Evolutionary conservation across 2,113 vertebrate species (phyloP).

Genomic region (Dipodomys merriami): DNA sequence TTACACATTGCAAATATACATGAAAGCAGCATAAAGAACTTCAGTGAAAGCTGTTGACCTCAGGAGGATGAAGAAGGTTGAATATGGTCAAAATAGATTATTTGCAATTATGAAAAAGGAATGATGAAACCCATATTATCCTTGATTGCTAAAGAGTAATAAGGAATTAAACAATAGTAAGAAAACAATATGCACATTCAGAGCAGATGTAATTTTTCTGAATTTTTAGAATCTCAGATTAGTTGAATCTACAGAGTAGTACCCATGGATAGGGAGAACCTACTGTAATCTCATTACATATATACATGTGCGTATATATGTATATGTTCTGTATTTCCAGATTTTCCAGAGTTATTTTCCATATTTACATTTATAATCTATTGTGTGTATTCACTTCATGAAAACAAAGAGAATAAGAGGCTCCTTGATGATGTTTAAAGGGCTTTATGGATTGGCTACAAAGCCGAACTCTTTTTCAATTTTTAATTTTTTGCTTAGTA

Average conservation of each 20-base stretch:
- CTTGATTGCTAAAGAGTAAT: not conserved
- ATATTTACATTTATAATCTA: not conserved
- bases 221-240: not conserved
- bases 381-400: not conserved
- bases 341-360: not conserved
- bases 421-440: not conserved
- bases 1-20: too few species aligned
- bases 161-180: not conserved
- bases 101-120: too few species aligned
- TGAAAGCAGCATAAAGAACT: too few species aligned
- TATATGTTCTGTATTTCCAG: not conserved
- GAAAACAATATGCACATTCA: not conserved
- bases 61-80: too few species aligned
- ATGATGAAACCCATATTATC: not conserved
- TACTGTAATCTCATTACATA: not conserved
- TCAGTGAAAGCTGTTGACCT: too few species aligned
- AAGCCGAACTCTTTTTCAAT: not conserved
- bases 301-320: not conserved
- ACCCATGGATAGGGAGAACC: not conserved
- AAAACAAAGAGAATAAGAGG: conserved; percentile 14
- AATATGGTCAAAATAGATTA: too few species aligned
- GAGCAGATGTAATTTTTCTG: too few species aligned
- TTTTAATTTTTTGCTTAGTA: too few species aligned
- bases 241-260: not conserved
- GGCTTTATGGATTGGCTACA: not conserved